These are phyloP conservation scores for Tapera naevia DNA, from an alignment of 2,797 vertebrate genomes.

Conservation along the genomic window DNA sequence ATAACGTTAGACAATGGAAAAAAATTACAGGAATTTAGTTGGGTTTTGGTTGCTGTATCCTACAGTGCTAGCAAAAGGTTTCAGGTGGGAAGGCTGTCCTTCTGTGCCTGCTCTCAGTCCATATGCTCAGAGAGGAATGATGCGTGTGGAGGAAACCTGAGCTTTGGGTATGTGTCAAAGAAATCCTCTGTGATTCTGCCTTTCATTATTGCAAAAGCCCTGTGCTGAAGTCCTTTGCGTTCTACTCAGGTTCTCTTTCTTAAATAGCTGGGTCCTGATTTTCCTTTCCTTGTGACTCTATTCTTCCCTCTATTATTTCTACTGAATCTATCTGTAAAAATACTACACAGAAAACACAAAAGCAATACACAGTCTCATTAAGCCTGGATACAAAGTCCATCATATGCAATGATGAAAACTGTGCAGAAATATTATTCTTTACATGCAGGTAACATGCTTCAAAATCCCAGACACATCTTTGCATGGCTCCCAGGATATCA, in stretches of 20 bases:
- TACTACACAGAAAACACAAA: neutral
- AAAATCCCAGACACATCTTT: neutral
- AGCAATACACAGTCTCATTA: neutral
- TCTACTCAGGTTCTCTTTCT: neutral
- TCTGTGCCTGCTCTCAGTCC: neutral
- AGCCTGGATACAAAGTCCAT: neutral
- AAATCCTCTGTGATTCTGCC: neutral
- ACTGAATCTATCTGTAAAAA: neutral
- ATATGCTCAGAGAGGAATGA: neutral
- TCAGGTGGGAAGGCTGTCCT: neutral
- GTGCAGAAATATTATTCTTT: conserved; percentile 12
- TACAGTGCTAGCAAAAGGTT: neutral
- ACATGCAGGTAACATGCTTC: neutral
- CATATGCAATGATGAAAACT: neutral
- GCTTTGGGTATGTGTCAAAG: neutral
- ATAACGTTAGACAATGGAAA: neutral
- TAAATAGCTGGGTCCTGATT: neutral
- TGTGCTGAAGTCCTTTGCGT: neutral
- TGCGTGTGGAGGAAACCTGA: neutral
- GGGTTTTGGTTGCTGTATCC: neutral
- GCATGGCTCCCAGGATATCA: neutral
- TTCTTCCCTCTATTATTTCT: neutral
- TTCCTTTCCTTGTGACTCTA: neutral
- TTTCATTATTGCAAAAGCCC: neutral
- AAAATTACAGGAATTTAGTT: neutral